Conservation (phyloP, 2,888 invertebrate genomes). For the Trissolcus brochymenae region DNA sequence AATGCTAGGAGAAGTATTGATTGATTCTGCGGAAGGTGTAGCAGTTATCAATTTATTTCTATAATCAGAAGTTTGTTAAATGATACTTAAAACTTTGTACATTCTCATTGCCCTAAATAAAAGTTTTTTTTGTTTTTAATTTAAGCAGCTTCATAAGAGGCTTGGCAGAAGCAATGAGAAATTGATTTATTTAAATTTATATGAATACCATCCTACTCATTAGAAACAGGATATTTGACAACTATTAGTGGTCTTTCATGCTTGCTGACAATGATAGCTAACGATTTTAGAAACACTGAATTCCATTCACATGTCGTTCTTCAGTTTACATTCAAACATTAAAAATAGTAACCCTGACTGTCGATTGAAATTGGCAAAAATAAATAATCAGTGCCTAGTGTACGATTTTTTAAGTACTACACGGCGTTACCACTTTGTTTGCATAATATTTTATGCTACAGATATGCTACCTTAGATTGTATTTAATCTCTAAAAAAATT, state of each 20-base stretch:
- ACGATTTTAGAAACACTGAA: background rate
- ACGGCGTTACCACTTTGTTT: conserved; percentile 6
- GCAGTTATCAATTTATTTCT: too few species aligned
- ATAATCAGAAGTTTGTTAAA: too few species aligned
- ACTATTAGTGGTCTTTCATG: background rate
- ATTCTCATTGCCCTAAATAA: too few species aligned
- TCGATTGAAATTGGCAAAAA: conserved; percentile 29
- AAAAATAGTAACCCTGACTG: conserved; percentile 46
- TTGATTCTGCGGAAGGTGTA: too few species aligned
- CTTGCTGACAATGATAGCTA: conserved; percentile 6
- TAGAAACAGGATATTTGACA: conserved; percentile 2
- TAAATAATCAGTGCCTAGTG: conserved; percentile 38
- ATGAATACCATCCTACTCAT: background rate
- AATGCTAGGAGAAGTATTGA: too few species aligned
- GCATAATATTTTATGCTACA: conserved; percentile 27
- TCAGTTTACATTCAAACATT: background rate
- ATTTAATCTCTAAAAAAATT: conserved; percentile 31
- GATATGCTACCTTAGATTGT: conserved; percentile 37
- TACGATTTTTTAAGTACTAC: conserved; percentile 43
- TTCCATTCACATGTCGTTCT: conserved; percentile 6
- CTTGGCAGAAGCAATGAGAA: too few species aligned
- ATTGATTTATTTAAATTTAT: too few species aligned
- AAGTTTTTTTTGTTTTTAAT: too few species aligned
- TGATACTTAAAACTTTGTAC: too few species aligned
- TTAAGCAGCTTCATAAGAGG: too few species aligned